Evolutionary conservation across 2,113 vertebrate genomes (phyloP).

Genomic region (Catharus minimus): DNA sequence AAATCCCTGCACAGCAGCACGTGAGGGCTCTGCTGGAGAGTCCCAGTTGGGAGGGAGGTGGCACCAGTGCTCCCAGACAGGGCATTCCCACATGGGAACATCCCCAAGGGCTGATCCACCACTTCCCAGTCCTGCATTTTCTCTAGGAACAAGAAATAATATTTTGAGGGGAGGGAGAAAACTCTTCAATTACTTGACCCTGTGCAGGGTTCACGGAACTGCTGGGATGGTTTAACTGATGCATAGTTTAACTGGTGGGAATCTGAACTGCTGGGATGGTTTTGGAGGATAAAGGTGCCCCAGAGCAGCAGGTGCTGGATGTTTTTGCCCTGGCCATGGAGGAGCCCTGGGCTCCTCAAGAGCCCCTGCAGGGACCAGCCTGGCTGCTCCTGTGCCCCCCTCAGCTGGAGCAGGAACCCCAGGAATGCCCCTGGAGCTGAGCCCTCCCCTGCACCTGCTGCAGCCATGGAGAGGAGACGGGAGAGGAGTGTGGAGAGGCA

Average conservation of each 20-base stretch:
- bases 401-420: not conserved
- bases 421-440: not conserved
- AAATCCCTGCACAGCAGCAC: not conserved
- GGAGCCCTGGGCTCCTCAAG: not conserved
- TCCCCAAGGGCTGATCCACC: not conserved
- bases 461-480: not conserved
- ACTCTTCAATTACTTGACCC: not conserved
- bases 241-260: not conserved
- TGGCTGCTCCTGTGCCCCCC: not conserved
- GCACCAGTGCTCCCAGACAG: not conserved
- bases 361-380: not conserved
- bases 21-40: not conserved
- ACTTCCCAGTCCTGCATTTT: not conserved
- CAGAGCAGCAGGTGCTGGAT: not conserved
- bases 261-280: too few species aligned
- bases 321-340: fast-evolving
- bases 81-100: not conserved
- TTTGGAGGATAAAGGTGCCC: not conserved
- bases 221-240: not conserved
- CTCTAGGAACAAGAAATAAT: not conserved
- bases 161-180: not conserved
- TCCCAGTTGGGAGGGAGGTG: not conserved
- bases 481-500: not conserved
- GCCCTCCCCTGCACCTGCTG: not conserved
- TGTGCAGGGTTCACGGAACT: not conserved